phyloP scores from a whole-genome alignment of 1,140 invertebrate species.

The Dryas iulia region DNA sequence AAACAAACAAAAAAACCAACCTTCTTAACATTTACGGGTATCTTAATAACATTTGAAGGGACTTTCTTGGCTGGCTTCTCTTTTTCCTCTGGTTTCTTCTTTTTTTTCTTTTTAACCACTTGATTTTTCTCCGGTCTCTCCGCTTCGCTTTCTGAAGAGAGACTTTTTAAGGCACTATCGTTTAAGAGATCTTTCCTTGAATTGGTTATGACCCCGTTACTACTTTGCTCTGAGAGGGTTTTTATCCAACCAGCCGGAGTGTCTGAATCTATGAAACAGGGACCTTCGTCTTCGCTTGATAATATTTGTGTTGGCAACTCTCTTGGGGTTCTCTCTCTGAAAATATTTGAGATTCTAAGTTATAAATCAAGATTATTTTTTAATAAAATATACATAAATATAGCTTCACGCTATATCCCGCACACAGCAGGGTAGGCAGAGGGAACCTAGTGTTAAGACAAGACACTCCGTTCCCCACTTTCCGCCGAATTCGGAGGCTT shows the following conservation, averaged over 20 bases:
- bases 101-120: conserved; percentile 42
- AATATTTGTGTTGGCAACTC: conserved; percentile 60
- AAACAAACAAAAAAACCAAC: too few species aligned
- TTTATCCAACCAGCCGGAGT: conserved; percentile 68
- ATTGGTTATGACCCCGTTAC: conserved; percentile 57
- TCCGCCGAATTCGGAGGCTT: too few species aligned
- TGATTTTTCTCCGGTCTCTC: conserved; percentile 42
- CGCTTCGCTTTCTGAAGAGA: conserved; percentile 51
- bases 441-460: too few species aligned
- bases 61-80: conserved; percentile 46
- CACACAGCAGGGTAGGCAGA: too few species aligned
- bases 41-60: conserved; percentile 37
- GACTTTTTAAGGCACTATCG: conserved; percentile 40
- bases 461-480: too few species aligned
- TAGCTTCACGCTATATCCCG: too few species aligned
- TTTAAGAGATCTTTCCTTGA: conserved; percentile 66
- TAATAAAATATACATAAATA: too few species aligned
- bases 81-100: conserved; percentile 38
- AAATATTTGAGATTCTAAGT: conserved; percentile 12
- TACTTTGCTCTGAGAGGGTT: conserved; percentile 61
- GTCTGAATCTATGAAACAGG: conserved; percentile 69
- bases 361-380: too few species aligned
- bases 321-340: conserved; percentile 61
- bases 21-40: conserved; percentile 66
- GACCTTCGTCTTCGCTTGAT: conserved; percentile 77